Evolutionary conservation across 2,888 invertebrate genomes (phyloP).

Genomic region (Idaea dimidiata): DNA sequence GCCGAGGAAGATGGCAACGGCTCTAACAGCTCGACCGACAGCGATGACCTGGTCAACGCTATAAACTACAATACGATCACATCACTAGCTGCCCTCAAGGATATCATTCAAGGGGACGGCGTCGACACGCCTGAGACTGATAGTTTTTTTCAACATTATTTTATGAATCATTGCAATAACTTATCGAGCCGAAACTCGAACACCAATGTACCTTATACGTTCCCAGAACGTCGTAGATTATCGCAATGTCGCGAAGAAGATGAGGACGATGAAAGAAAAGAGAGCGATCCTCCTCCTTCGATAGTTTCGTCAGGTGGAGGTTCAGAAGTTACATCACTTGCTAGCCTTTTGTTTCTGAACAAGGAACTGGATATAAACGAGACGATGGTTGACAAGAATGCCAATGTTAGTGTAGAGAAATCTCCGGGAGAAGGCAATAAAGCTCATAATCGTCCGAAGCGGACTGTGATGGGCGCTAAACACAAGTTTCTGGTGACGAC

Average conservation of each 20-base stretch:
- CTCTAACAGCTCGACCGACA: conserved; percentile 80
- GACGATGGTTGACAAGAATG: conserved; percentile 32
- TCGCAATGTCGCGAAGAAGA: conserved; percentile 93
- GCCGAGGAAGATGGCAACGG: conserved; percentile 40
- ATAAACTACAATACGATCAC: conserved; percentile 87
- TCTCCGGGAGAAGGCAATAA: conserved; percentile 35
- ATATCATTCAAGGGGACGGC: conserved; percentile 82
- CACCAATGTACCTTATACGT: conserved; percentile 69
- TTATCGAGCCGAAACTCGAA: conserved; percentile 82
- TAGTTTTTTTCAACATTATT: conserved; percentile 86
- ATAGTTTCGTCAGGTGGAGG: conserved; percentile 34
- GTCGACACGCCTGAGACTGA: conserved; percentile 81
- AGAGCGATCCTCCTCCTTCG: conserved; percentile 41
- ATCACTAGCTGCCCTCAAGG: conserved; percentile 84
- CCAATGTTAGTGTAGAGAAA: conserved; percentile 26
- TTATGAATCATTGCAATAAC: conserved; percentile 86
- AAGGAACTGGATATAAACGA: conserved; percentile 33
- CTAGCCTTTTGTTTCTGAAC: conserved; percentile 28
- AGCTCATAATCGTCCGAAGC: conserved; percentile 56
- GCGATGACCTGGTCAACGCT: conserved; percentile 83
- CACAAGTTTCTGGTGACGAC: conserved; percentile 71
- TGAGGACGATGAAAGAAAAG: conserved; percentile 84
- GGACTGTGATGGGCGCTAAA: conserved; percentile 66
- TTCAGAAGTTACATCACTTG: conserved; percentile 35
- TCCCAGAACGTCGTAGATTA: conserved; percentile 83